These are phyloP conservation scores for Gallirallus australis DNA, from an alignment of 2,797 vertebrate species.

Conservation along the genomic window DNA sequence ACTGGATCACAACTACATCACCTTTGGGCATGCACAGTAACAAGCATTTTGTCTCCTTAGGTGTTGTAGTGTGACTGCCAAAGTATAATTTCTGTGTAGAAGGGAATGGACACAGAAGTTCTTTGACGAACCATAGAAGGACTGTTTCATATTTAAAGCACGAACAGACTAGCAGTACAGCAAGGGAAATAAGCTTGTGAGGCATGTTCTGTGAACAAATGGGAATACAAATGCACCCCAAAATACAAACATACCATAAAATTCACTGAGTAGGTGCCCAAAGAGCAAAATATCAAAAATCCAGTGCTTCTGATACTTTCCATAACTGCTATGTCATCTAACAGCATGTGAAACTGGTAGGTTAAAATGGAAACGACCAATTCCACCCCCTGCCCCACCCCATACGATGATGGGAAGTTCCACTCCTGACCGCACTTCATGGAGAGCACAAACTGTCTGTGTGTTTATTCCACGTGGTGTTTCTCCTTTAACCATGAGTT, in stretches of 20 bases:
- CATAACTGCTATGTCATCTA: not conserved
- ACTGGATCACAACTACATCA: not conserved
- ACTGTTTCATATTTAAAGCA: not conserved
- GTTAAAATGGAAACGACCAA: not conserved
- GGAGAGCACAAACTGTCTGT: not conserved
- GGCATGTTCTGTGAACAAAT: not conserved
- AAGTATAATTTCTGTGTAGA: not conserved
- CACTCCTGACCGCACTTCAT: rapidly evolving
- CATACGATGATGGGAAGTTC: rapidly evolving
- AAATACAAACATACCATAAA: not conserved
- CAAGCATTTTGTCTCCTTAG: not conserved
- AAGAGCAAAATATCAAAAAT: not conserved
- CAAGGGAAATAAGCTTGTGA: not conserved
- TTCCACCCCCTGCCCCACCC: not conserved
- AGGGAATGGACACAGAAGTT: not conserved
- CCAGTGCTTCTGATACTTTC: not conserved
- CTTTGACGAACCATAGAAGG: not conserved
- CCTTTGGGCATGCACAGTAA: not conserved
- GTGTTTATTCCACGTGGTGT: not conserved
- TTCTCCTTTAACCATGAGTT: not conserved
- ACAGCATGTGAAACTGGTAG: not conserved
- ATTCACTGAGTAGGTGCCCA: not conserved
- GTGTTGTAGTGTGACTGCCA: not conserved
- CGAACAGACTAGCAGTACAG: not conserved
- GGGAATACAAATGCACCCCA: not conserved